Percentiles rank a stretch among this genome's conserved stretches.
Conservation (phyloP, 2,113 vertebrate species). For the Psophia crepitans region DNA sequence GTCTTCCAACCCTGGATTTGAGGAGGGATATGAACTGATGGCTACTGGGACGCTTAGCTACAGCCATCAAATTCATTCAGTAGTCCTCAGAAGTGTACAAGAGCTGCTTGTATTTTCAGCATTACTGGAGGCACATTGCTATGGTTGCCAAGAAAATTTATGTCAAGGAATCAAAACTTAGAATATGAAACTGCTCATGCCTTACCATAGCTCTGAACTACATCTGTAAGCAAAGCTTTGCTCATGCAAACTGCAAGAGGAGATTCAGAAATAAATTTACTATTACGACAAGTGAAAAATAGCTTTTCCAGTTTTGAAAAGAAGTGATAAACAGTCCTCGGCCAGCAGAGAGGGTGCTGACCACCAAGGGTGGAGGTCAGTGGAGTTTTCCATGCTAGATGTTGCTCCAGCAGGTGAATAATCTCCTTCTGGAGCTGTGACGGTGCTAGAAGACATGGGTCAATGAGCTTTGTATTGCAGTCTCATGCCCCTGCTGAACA, state of each 20-base stretch:
- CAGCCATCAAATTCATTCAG: not conserved
- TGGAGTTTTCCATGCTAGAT: not conserved
- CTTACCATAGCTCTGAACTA: not conserved
- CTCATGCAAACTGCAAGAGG: not conserved
- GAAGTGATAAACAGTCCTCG: not conserved
- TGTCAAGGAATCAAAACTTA: not conserved
- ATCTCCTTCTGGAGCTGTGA: not conserved
- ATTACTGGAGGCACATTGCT: not conserved
- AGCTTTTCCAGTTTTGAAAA: not conserved
- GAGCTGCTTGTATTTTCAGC: not conserved
- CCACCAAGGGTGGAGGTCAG: not conserved
- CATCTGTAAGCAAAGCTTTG: not conserved
- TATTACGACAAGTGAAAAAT: not conserved
- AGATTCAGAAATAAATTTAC: not conserved
- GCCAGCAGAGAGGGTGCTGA: not conserved
- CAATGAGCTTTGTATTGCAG: not conserved
- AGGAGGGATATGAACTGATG: not conserved
- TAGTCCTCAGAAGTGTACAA: not conserved
- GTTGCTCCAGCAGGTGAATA: not conserved
- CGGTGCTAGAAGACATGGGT: not conserved
- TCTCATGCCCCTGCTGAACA: not conserved
- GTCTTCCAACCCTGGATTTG: not conserved
- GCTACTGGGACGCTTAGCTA: not conserved
- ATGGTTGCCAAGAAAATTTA: not conserved
- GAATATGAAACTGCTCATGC: not conserved